Evolutionary conservation across 2,888 invertebrate genomes (phyloP).

Genomic region (Xiphydria camelus): DNA sequence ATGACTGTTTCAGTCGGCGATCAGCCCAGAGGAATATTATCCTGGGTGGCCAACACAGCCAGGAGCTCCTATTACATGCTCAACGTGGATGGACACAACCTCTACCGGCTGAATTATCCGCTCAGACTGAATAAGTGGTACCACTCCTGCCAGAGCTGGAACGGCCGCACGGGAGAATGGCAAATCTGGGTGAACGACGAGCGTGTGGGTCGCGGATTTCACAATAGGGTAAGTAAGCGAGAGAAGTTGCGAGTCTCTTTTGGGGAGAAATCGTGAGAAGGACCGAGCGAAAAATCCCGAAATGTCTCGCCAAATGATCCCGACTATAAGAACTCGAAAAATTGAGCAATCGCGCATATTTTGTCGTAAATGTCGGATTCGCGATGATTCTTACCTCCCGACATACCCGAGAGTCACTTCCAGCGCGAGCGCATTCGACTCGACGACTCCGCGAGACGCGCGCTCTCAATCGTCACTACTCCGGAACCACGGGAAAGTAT

Average conservation of each 20-base stretch:
- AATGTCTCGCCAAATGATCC: too few relatives aligned
- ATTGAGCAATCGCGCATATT: not conserved
- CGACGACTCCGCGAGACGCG: not conserved
- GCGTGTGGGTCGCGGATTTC: conserved; percentile 82
- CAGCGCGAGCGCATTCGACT: conserved; percentile 4
- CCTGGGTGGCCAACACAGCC: conserved; percentile 80
- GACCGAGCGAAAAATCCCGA: too few relatives aligned
- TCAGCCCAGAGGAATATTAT: conserved; percentile 72
- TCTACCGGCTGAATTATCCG: conserved; percentile 76
- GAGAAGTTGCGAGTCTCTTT: too few relatives aligned
- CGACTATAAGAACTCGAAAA: too few relatives aligned
- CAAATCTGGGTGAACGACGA: conserved; percentile 87
- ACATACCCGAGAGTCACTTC: conserved; percentile 1
- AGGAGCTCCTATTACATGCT: conserved; percentile 82
- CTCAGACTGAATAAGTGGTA: conserved; percentile 76
- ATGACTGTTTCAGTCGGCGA: conserved; percentile 65
- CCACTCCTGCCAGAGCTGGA: conserved; percentile 87
- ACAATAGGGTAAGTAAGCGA: conserved; percentile 83
- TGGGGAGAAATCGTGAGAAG: too few relatives aligned
- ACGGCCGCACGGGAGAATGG: conserved; percentile 87
- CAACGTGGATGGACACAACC: conserved; percentile 80
- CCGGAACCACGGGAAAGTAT: conserved; percentile 15
- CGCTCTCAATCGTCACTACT: conserved; percentile 10
- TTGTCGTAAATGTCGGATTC: not conserved
- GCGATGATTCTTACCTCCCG: not conserved